phyloP scores from a whole-genome alignment of 2,797 vertebrate species.

The Myripristis jacobus region DNA sequence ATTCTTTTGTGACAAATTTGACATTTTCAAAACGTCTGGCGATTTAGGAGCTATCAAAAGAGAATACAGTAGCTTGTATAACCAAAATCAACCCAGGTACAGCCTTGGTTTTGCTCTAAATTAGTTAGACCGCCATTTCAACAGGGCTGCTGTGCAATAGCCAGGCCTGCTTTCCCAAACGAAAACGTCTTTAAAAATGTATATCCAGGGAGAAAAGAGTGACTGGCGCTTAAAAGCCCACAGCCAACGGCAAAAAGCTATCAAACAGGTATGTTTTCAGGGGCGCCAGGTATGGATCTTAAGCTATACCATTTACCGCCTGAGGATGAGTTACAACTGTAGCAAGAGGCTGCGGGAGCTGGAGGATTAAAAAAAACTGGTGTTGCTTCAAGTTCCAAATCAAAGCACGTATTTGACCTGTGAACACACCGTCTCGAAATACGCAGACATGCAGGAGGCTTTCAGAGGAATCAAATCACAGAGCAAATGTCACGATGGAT shows the following conservation, averaged over 20 bases:
- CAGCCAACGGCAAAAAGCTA: slow-evolving; percentile 30
- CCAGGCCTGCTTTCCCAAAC: not conserved
- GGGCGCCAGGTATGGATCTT: slow-evolving; percentile 8
- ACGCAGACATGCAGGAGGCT: not conserved
- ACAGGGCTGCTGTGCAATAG: no score
- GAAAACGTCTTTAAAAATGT: slow-evolving; percentile 7
- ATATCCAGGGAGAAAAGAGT: slow-evolving; percentile 3
- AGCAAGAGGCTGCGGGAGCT: not conserved
- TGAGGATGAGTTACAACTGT: slow-evolving; percentile 9
- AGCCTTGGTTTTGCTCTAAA: slow-evolving; percentile 6
- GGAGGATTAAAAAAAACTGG: not conserved
- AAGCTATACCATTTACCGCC: not conserved
- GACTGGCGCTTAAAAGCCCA: slow-evolving; percentile 18
- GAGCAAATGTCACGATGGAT: no score
- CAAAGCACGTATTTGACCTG: not conserved
- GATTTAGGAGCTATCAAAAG: not conserved
- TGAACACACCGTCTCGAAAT: not conserved
- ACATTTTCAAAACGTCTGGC: not conserved
- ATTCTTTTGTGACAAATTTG: slow-evolving; percentile 41
- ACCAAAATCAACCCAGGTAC: no score
- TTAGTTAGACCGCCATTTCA: not conserved
- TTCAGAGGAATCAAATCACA: no score
- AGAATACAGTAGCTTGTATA: not conserved
- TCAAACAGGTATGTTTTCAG: slow-evolving; percentile 42
- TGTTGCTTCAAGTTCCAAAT: not conserved